phyloP scores from a whole-genome alignment of 2,113 vertebrate genomes.

The Dryoscopus gambensis region DNA sequence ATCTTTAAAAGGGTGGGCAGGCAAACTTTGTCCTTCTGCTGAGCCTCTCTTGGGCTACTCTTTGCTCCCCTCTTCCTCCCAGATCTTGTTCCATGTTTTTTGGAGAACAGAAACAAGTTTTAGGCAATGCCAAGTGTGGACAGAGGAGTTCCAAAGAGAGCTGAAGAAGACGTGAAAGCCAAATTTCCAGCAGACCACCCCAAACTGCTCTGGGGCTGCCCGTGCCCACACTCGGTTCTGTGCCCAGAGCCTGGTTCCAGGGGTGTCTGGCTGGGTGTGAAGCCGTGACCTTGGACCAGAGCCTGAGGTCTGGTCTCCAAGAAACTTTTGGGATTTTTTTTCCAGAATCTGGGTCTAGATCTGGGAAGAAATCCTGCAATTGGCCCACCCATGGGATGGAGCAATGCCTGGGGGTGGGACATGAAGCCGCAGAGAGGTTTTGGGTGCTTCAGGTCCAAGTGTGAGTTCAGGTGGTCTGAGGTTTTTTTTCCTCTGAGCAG shows the following conservation, averaged over 20 bases:
- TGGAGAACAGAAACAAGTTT: neutral
- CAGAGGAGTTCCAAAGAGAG: neutral
- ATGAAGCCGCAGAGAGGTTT: neutral
- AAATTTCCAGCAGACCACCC: neutral
- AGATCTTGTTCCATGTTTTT: neutral
- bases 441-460: neutral
- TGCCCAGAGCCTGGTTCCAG: neutral
- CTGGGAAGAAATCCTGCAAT: neutral
- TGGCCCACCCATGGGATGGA: neutral
- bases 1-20: neutral
- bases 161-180: neutral
- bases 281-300: neutral
- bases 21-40: neutral
- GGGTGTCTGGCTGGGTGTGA: neutral
- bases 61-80: neutral
- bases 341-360: neutral
- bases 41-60: neutral
- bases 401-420: neutral
- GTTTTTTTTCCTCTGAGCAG: neutral
- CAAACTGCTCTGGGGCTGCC: neutral
- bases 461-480: neutral
- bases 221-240: fast-evolving
- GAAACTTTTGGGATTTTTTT: neutral
- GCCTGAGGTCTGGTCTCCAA: neutral
- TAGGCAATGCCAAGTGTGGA: neutral